Percentiles rank a stretch among this genome's conserved stretches.
phyloP scores from a whole-genome alignment of 2,797 vertebrate genomes.

The Arrhamphus sclerolepis region DNA sequence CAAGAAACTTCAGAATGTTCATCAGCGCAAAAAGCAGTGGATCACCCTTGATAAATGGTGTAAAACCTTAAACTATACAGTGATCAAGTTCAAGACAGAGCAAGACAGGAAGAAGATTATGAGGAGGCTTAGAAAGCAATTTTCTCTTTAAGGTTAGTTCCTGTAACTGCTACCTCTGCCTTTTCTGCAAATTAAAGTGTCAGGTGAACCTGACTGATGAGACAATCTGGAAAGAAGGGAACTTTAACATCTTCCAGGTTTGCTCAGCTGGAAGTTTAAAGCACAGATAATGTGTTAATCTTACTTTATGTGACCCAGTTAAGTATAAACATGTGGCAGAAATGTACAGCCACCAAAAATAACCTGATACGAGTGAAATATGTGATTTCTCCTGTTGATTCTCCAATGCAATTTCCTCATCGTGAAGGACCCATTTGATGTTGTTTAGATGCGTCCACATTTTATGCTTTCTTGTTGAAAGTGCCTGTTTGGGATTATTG shows the following conservation, averaged over 20 bases:
- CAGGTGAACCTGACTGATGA: conserved; percentile 35
- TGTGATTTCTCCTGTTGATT: conserved; percentile 41
- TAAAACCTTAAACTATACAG: conserved; percentile 20
- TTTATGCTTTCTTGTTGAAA: conserved; percentile 54
- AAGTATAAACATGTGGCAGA: conserved; percentile 22
- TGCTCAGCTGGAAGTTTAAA: conserved; percentile 25
- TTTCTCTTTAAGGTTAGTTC: conserved; percentile 16
- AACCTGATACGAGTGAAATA: conserved; percentile 26
- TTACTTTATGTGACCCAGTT: conserved; percentile 14
- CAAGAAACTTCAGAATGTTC: not conserved
- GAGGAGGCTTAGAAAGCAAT: conserved; percentile 11
- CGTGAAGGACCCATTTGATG: conserved; percentile 65
- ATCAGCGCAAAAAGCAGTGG: not conserved
- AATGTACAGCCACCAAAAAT: conserved; percentile 19
- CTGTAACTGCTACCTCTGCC: not conserved
- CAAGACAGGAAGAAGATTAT: conserved; percentile 5
- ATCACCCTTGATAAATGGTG: conserved; percentile 20
- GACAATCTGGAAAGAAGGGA: conserved; percentile 36
- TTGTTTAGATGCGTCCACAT: conserved; percentile 54
- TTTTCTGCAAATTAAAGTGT: conserved; percentile 41
- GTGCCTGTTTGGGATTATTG: conserved; percentile 55
- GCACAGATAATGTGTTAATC: conserved; percentile 13
- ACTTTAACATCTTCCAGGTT: conserved; percentile 18
- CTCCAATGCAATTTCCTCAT: conserved; percentile 48
- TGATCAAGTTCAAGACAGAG: conserved; percentile 28